Percentiles rank a stretch among this genome's conserved stretches.
Evolutionary conservation across 2,797 vertebrate species (phyloP).

Genomic region (Acestrorhynchus altus): DNA sequence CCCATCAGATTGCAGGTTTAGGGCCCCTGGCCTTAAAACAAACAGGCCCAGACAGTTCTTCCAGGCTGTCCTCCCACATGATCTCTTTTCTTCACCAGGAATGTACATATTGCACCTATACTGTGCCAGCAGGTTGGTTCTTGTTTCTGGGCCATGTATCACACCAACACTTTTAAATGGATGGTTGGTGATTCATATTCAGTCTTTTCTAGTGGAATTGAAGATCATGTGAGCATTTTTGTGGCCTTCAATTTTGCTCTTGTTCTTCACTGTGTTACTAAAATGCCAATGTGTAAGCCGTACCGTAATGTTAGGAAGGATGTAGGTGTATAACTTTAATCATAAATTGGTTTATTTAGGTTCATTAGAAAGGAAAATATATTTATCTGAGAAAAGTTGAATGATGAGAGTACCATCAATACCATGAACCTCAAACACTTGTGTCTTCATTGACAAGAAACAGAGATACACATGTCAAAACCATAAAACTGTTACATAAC

Average conservation of each 20-base stretch:
- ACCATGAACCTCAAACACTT: too few relatives aligned
- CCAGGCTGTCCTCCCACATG: background rate
- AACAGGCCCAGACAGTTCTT: constrained; percentile 6
- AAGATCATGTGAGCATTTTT: background rate
- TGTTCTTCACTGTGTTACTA: too few relatives aligned
- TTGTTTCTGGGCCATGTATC: background rate
- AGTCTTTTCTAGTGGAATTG: background rate
- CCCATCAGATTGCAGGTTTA: background rate
- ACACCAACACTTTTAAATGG: background rate
- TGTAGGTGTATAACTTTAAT: too few relatives aligned
- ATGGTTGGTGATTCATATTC: background rate
- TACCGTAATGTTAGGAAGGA: too few relatives aligned
- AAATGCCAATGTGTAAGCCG: too few relatives aligned
- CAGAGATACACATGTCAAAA: too few relatives aligned
- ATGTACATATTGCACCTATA: constrained; percentile 5
- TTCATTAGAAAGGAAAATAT: too few relatives aligned
- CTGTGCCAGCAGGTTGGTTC: background rate
- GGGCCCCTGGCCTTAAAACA: constrained; percentile 1
- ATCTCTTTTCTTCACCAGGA: background rate
- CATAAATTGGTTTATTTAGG: too few relatives aligned
- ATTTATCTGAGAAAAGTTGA: too few relatives aligned
- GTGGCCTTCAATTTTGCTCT: background rate
- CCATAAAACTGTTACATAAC: too few relatives aligned
- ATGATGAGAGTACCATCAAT: too few relatives aligned
- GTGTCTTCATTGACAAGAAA: too few relatives aligned